Conservation (phyloP, 92 coral and sea anemone genomes). For the Plumapathes pennacea region DNA sequence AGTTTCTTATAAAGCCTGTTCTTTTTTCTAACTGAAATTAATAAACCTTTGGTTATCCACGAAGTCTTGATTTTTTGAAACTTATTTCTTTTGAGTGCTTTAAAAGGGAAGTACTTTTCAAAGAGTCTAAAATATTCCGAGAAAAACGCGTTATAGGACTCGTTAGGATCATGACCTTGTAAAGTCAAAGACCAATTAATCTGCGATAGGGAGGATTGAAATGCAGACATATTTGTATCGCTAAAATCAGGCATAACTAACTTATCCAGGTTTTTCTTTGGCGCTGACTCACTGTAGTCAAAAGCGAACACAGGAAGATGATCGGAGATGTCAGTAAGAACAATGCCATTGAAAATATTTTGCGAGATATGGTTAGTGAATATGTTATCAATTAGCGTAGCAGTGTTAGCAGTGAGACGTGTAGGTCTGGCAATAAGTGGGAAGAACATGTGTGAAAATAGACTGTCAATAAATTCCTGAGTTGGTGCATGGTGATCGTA, state of each 20-base stretch:
- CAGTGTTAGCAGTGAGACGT: slow-evolving; percentile 25
- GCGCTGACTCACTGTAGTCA: background rate
- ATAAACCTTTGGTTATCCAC: slow-evolving; percentile 50
- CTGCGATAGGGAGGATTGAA: slow-evolving; percentile 17
- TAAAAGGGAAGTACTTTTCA: slow-evolving; percentile 23
- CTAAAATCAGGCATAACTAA: slow-evolving; percentile 4
- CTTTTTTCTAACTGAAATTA: slow-evolving; percentile 37
- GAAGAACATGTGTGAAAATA: slow-evolving; percentile 17
- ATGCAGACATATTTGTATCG: slow-evolving; percentile 11
- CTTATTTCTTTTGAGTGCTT: slow-evolving; percentile 7
- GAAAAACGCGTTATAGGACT: slow-evolving; percentile 12
- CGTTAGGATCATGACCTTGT: slow-evolving; percentile 11
- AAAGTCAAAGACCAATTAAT: slow-evolving; percentile 23
- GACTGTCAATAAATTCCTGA: slow-evolving; percentile 33
- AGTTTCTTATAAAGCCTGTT: slow-evolving; percentile 41
- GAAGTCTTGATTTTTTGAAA: slow-evolving; percentile 5
- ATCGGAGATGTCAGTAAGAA: slow-evolving; percentile 43
- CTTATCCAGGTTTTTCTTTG: background rate
- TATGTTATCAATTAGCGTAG: slow-evolving; percentile 31
- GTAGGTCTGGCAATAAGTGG: slow-evolving; percentile 20
- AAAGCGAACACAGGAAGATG: slow-evolving; percentile 37
- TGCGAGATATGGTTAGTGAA: slow-evolving; percentile 10
- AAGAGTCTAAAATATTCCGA: slow-evolving; percentile 15
- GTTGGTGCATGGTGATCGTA: slow-evolving; percentile 13
- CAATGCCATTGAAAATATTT: slow-evolving; percentile 1